These are phyloP conservation scores for Dicyrtoma fusca DNA, from an alignment of 2,888 invertebrate species.

Conservation along the genomic window DNA sequence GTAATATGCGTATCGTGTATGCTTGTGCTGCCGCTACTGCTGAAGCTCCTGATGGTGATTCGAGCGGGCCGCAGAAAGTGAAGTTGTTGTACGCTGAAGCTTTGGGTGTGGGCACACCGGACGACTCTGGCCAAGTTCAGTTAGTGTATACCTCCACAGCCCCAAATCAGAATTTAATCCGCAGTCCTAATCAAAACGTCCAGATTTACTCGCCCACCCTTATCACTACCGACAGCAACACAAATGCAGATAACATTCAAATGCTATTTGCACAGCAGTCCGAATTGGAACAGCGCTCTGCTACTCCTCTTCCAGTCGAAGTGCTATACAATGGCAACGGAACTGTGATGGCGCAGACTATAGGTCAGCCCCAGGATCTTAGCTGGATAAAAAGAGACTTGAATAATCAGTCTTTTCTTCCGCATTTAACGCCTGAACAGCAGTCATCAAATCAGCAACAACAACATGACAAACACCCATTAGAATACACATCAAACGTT, in stretches of 20 bases:
- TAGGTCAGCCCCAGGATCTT: constrained; percentile 19
- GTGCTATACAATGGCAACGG: constrained; percentile 38
- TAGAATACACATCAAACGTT: neutral
- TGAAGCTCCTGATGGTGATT: constrained; percentile 43
- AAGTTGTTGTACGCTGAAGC: constrained; percentile 51
- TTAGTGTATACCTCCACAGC: constrained; percentile 49
- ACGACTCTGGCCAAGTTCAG: constrained; percentile 42
- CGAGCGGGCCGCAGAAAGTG: constrained; percentile 46
- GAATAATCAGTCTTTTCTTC: neutral
- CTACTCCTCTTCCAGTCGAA: constrained; percentile 38
- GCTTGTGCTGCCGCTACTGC: constrained; percentile 50
- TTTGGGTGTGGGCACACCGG: constrained; percentile 41
- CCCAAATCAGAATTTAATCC: constrained; percentile 45
- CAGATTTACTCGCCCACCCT: constrained; percentile 28
- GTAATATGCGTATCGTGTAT: constrained; percentile 41
- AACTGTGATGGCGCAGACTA: constrained; percentile 32
- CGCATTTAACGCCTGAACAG: neutral
- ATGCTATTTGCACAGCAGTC: constrained; percentile 35
- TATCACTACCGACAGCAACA: constrained; percentile 26
- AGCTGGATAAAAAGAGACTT: constrained; percentile 22
- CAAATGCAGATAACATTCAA: constrained; percentile 38
- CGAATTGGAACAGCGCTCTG: neutral
- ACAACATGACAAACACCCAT: constrained; percentile 13
- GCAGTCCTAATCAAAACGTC: constrained; percentile 32
- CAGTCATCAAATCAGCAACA: neutral